A percentile compares a stretch with the other conserved stretches of the same genome.
Conservation (phyloP, 2,888 invertebrate genomes). For the Molorchus minor region DNA sequence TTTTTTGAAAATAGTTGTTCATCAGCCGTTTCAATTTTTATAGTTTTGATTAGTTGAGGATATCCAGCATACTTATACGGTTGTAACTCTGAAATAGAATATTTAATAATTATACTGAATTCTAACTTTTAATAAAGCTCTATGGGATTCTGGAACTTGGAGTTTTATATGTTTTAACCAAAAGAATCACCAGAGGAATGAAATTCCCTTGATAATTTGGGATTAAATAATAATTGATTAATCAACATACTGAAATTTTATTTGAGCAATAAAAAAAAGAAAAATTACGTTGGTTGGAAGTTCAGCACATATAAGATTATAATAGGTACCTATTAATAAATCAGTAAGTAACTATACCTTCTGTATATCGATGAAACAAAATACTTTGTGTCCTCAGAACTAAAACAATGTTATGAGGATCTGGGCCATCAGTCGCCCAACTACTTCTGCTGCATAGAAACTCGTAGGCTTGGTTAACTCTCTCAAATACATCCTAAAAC, state of each 20-base stretch:
- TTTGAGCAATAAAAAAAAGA: too few species aligned
- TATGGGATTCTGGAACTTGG: too few species aligned
- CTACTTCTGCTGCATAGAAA: slow-evolving; percentile 93
- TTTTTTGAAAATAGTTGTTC: slow-evolving; percentile 91
- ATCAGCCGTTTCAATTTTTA: slow-evolving; percentile 91
- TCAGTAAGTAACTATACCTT: slow-evolving; percentile 71
- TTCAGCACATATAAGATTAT: too few species aligned
- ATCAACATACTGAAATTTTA: too few species aligned
- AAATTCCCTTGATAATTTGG: too few species aligned
- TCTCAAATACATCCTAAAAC: slow-evolving; percentile 93
- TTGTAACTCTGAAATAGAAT: slow-evolving; percentile 75
- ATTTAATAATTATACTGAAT: too few species aligned
- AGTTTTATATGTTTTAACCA: too few species aligned
- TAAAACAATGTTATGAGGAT: slow-evolving; percentile 93
- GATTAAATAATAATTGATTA: too few species aligned
- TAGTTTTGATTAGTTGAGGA: slow-evolving; percentile 95
- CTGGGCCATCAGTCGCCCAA: slow-evolving; percentile 88
- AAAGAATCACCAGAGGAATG: too few species aligned
- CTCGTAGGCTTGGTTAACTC: slow-evolving; percentile 97
- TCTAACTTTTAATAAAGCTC: too few species aligned
- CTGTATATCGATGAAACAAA: slow-evolving; percentile 88
- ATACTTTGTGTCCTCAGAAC: slow-evolving; percentile 94
- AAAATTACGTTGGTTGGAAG: too few species aligned
- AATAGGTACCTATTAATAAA: too few species aligned
- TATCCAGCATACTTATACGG: slow-evolving; percentile 99